phyloP scores from a whole-genome alignment of 2,888 invertebrate species.

The Diplolepis rosae region DNA sequence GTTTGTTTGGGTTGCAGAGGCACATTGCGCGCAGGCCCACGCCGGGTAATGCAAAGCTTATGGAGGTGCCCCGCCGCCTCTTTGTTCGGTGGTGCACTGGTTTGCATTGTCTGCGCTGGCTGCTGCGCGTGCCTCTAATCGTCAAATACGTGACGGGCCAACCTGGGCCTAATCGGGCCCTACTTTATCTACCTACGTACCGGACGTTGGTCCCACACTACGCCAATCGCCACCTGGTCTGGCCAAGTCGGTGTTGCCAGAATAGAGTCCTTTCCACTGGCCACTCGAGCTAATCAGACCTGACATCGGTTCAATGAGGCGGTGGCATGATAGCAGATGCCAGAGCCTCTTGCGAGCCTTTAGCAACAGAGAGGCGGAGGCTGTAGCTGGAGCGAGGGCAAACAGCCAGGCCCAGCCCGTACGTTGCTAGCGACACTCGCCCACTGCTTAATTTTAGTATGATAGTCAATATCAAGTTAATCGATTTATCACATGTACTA shows the following conservation, averaged over 20 bases:
- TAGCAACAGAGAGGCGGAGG: conserved; percentile 71
- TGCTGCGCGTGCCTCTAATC: conserved; percentile 73
- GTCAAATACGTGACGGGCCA: conserved; percentile 68
- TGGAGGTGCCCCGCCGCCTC: conserved; percentile 70
- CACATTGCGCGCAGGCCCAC: conserved; percentile 74
- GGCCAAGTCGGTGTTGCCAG: conserved; percentile 68
- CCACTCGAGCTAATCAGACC: conserved; percentile 66
- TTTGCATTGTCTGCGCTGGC: conserved; percentile 75
- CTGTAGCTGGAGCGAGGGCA: conserved; percentile 71
- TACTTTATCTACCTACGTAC: conserved; percentile 63
- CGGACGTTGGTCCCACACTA: conserved; percentile 65
- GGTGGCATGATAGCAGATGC: conserved; percentile 67
- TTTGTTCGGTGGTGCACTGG: conserved; percentile 71
- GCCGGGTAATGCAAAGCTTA: conserved; percentile 73
- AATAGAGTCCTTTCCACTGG: conserved; percentile 69
- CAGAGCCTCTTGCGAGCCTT: conserved; percentile 62
- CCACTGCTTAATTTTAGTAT: conserved; percentile 67
- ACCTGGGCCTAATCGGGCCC: conserved; percentile 64
- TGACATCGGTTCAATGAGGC: conserved; percentile 68
- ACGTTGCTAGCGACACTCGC: conserved; percentile 72
- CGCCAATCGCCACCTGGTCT: conserved; percentile 66
- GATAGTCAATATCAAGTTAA: conserved; percentile 55
- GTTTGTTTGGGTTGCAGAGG: conserved; percentile 74
- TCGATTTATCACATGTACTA: conserved; percentile 42
- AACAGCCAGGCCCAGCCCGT: conserved; percentile 73